Base-by-base conservation (phyloP, 2,888 invertebrate species). In the Perithous albicinctus region DNA sequence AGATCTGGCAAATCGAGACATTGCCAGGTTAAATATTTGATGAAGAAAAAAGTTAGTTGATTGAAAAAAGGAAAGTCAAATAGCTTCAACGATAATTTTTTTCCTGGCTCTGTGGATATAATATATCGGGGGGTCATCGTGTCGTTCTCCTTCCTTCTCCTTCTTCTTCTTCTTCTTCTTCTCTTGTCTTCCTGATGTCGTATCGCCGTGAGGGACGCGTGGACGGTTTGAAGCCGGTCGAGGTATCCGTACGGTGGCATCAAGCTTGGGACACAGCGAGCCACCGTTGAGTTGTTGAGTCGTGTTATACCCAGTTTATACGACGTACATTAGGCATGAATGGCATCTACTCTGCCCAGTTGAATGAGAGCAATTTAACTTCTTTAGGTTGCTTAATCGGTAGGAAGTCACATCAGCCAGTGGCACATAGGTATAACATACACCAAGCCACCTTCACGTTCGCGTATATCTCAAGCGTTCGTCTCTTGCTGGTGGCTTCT, bases 331-430 rank as follows among this genome's bases (percentile, higher is more conserved):
- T 92, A 92, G 92, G 89, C 92, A 92, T 92, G 92, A 92, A 92
- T 92, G 92, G 92, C 92, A 92, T 92, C 92, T 92, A 90, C 92
- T 92, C 91, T 89, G 91, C 88, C 88, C 90, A 90, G 90, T 91
- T 92, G 91, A 92, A 92, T 92, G 92, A 92, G 92, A 92, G 92
- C 92, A 92, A 92, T 92, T 92, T 92, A 92, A 90, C 86, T 92
- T 92, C 92, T 92, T 92, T 92, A 92, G 91, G 92, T 91, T 92
- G 92, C 91, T 92, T 92, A 92, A 92, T 92, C 92, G 91, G 92
- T 92, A 92, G 92, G 92, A 92, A 92, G 92, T 92, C 92, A 91
- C 92, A 92, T 92, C 86, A 85, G 82, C 66, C 67, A 69, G 73
- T 77, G 88, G 85, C 89, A 88, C 88, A 90, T 90, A 90, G 88